Evolutionary conservation across 92 coral and sea anemone species (phyloP).

Genomic region (Epizoanthus illoricatus): DNA sequence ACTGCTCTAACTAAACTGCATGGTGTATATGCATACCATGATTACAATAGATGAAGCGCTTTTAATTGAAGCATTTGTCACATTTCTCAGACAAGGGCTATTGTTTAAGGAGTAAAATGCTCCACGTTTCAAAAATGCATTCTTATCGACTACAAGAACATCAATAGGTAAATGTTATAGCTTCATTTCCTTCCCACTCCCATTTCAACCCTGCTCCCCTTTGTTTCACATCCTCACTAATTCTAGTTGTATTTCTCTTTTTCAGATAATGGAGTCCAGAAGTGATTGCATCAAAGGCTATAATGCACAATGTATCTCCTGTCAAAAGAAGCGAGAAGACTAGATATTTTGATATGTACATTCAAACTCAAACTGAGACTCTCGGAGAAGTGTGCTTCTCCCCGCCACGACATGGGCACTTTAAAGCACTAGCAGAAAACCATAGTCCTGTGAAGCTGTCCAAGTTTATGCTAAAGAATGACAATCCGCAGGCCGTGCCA

Average conservation of each 20-base stretch:
- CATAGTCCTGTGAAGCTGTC: background rate
- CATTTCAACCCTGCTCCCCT: background rate
- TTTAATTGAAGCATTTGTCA: too few relatives aligned
- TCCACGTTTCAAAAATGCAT: too few relatives aligned
- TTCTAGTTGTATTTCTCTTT: too few relatives aligned
- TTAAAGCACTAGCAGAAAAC: background rate
- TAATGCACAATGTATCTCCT: background rate
- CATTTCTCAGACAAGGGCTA: too few relatives aligned
- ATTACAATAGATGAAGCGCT: too few relatives aligned
- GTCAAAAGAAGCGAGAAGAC: background rate
- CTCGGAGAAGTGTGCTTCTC: conserved; percentile 6
- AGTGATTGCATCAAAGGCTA: background rate
- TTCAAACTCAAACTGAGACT: background rate
- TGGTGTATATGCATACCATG: too few relatives aligned
- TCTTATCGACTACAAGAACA: too few relatives aligned
- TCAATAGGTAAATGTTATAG: too few relatives aligned
- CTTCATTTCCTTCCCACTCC: background rate
- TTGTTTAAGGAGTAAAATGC: too few relatives aligned
- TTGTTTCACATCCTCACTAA: background rate
- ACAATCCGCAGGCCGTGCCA: background rate
- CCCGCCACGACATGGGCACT: background rate
- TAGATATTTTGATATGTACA: conserved; percentile 1
- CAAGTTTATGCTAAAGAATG: background rate
- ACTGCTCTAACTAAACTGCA: too few relatives aligned
- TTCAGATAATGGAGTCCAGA: too few relatives aligned